Base-by-base conservation (phyloP, 2,113 vertebrate genomes). In the Cyprinus carpio region DNA sequence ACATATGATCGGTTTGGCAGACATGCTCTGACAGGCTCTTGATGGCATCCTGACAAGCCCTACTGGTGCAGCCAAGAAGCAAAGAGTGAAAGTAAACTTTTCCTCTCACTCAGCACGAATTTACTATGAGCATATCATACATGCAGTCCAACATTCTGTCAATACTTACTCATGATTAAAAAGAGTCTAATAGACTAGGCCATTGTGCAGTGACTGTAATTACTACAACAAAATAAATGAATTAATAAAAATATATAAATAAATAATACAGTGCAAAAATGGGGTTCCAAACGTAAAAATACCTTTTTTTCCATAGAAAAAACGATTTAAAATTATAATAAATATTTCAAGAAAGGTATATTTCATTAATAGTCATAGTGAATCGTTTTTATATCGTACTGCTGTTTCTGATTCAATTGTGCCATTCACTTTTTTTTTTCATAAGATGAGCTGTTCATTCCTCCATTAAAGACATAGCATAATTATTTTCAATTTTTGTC, bases 21-120 rank as follows among this genome's bases (percentile, higher is more conserved):
- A 62, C 84, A 85, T 65, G 82, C 80, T 81, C 76, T 75, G 82
- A 82, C 84, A 75, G 72, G 46, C 72, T 82, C 75, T 64, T 88
- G 80, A 34, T 78, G 82, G 75, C 62, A 85, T 58, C 74, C 76
- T 62, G 77, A 77, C 43, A 31, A 56, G 64, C 67, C 31, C 37
- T 67, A 60, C 56, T 77, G 18, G 43, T 31, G 75, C 15, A 76
- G 75, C 75, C 75, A 76, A 76, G 62, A 31, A 81, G 43, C 40
- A 67, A 65, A 81, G 79, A 81, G 79, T 67, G 43, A 69, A 81
- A 81, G 62, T 81, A 67, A 67, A 81, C 79, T 81, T 81, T 69
- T 85, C 64, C 60, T 71, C 62, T 71, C 64, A 79, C 67, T 79
- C 23, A 18, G 23, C 29, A 4, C 37, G 75, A 10, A 58, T 54